Conservation (phyloP, 1,140 invertebrate genomes). For the Lysiphlebus fabarum region DNA sequence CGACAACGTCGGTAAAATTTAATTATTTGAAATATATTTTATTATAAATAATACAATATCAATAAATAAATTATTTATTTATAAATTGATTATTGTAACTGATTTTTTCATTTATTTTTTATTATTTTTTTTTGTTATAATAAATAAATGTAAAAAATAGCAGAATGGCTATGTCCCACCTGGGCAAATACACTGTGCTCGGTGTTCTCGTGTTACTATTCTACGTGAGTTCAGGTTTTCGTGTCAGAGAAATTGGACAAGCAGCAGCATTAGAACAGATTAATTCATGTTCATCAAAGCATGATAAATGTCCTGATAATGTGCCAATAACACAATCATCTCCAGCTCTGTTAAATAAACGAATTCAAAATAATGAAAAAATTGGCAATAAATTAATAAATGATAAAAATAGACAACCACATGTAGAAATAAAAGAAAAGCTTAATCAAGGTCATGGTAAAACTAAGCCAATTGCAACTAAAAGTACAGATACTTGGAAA, state of each 20-base stretch:
- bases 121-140: background rate
- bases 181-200: conserved; percentile 41
- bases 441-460: background rate
- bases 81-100: background rate
- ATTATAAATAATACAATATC: background rate
- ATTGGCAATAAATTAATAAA: conserved; percentile 34
- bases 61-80: background rate
- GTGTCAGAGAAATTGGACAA: conserved; percentile 37
- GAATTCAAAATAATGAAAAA: conserved; percentile 22
- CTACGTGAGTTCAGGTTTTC: conserved; percentile 42
- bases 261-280: conserved; percentile 12
- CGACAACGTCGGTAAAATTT: no score
- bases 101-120: background rate
- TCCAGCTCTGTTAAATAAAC: conserved; percentile 14
- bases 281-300: conserved; percentile 23
- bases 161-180: conserved; percentile 43
- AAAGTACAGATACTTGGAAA: background rate
- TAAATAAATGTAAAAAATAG: conserved; percentile 40
- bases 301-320: conserved; percentile 36
- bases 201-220: conserved; percentile 35
- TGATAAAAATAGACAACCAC: conserved; percentile 35
- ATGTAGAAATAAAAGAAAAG: conserved; percentile 29
- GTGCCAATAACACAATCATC: conserved; percentile 11
- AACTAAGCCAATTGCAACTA: conserved; percentile 11
- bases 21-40: no score